phyloP scores from a whole-genome alignment of 2,797 vertebrate species.

The Anabacerthia variegaticeps region DNA sequence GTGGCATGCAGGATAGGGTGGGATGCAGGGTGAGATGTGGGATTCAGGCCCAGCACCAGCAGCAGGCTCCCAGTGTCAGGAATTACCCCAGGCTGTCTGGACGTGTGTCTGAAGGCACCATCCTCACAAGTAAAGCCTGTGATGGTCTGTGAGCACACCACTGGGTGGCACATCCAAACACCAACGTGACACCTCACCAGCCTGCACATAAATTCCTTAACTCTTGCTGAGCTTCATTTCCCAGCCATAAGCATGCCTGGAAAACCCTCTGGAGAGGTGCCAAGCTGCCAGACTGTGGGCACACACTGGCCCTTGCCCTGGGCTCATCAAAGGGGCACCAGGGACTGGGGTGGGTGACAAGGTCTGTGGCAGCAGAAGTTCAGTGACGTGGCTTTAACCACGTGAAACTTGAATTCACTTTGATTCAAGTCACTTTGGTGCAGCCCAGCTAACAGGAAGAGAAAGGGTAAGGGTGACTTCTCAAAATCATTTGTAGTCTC shows the following conservation, averaged over 20 bases:
- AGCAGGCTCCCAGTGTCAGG: not conserved
- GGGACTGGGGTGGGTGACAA: too few relatives aligned
- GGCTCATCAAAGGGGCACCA: accelerated
- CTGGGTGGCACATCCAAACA: accelerated
- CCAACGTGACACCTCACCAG: accelerated
- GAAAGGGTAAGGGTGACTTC: not conserved
- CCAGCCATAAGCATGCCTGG: accelerated
- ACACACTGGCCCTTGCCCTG: not conserved
- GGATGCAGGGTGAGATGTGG: not conserved
- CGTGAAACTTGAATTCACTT: accelerated
- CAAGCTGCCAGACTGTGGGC: not conserved
- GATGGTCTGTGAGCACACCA: accelerated
- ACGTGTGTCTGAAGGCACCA: not conserved
- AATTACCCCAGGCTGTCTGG: not conserved
- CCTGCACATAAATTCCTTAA: not conserved
- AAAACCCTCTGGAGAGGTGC: not conserved
- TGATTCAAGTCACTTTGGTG: not conserved
- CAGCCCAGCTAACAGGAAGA: not conserved
- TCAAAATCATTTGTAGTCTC: not conserved
- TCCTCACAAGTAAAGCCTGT: not conserved
- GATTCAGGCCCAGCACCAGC: not conserved
- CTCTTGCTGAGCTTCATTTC: not conserved
- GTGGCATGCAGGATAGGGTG: not conserved
- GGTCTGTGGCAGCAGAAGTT: not conserved
- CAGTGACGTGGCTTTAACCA: accelerated